phyloP scores from a whole-genome alignment of 2,888 invertebrate species.

The Cantharis rufa region DNA sequence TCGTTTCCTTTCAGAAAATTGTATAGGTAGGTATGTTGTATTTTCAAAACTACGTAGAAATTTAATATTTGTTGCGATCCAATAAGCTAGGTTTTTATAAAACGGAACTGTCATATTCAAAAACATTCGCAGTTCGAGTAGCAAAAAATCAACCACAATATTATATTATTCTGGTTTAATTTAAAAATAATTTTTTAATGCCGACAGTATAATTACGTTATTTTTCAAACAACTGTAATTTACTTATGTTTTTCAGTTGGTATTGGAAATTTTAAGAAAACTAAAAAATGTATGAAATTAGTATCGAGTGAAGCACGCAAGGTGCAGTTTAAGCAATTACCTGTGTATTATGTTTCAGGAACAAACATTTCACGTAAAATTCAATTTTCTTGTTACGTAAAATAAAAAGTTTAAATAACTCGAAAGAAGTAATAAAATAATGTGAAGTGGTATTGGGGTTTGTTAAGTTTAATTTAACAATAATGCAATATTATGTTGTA shows the following conservation, averaged over 20 bases:
- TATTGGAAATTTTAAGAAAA: background rate
- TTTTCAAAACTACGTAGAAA: too few species aligned
- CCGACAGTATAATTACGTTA: background rate
- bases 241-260: background rate
- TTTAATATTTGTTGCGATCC: too few species aligned
- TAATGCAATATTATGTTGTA: slow-evolving; percentile 9
- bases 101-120: background rate
- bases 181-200: too few species aligned
- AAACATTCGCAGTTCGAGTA: background rate
- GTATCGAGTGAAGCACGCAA: background rate
- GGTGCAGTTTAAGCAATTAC: background rate
- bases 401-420: background rate
- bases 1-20: background rate
- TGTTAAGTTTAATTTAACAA: background rate
- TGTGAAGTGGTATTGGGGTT: background rate
- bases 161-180: background rate
- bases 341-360: background rate
- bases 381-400: background rate
- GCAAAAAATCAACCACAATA: background rate
- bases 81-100: too few species aligned
- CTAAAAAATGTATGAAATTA: background rate
- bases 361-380: background rate
- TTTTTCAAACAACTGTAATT: background rate
- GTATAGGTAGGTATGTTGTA: background rate
- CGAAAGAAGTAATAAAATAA: background rate